Evolutionary conservation across 1,140 invertebrate species (phyloP).

Genomic region (Heliconius congener): DNA sequence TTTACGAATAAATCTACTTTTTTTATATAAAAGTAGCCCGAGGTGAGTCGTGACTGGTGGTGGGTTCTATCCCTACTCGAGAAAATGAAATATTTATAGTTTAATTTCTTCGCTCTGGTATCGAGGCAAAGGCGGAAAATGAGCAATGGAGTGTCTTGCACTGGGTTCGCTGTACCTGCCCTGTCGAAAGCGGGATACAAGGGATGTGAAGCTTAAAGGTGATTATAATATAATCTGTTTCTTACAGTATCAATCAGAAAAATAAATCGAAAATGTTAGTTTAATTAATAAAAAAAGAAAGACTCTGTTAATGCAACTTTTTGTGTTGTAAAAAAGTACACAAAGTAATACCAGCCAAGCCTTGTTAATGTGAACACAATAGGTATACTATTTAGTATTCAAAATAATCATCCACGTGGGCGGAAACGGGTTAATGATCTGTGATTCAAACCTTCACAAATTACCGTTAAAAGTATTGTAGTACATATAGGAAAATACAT

Average conservation of each 20-base stretch:
- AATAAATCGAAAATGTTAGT: background rate
- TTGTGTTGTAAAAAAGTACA: background rate
- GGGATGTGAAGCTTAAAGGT: no score
- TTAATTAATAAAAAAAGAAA: background rate
- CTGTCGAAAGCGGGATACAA: no score
- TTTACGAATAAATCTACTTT: no score
- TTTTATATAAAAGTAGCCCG: no score
- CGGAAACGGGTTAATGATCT: slow-evolving; percentile 37
- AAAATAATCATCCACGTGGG: slow-evolving; percentile 34
- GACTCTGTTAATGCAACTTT: background rate
- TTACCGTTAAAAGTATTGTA: slow-evolving; percentile 29
- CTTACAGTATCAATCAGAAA: background rate
- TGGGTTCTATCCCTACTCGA: no score
- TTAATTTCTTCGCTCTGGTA: no score
- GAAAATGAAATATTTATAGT: no score
- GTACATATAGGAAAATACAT: slow-evolving; percentile 7
- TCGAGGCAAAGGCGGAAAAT: no score
- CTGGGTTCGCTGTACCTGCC: no score
- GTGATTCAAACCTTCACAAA: slow-evolving; percentile 30
- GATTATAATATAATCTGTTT: background rate
- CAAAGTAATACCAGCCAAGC: background rate
- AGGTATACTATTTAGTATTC: slow-evolving; percentile 25
- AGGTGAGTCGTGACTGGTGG: no score
- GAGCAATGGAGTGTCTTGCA: no score
- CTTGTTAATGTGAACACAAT: background rate